Percentiles rank a stretch among this genome's conserved stretches.
These are phyloP conservation scores for Octodon degus DNA, from an alignment of 2,113 vertebrate genomes.

Conservation along the genomic window DNA sequence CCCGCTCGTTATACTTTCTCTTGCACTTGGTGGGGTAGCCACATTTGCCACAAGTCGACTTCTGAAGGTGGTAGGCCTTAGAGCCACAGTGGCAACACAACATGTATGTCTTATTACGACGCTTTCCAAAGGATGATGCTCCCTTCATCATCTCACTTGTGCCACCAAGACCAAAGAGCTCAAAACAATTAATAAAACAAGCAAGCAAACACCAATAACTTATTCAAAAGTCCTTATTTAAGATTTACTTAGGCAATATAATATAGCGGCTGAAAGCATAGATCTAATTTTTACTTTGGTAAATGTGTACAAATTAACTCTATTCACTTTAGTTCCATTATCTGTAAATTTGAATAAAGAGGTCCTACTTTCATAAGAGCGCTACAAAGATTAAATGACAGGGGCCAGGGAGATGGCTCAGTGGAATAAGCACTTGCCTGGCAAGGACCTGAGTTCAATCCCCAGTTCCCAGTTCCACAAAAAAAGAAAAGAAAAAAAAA, in stretches of 20 bases:
- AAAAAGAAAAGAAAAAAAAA: background rate
- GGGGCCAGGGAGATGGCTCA: no score
- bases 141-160: no score
- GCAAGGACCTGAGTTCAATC: no score
- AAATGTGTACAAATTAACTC: conserved; percentile 42
- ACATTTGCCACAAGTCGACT: no score
- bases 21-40: no score
- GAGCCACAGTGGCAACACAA: no score
- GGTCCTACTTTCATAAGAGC: conserved; percentile 20
- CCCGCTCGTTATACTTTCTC: no score
- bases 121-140: no score
- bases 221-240: background rate
- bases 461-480: no score
- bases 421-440: no score
- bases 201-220: conserved; percentile 45
- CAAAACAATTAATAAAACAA: conserved; percentile 57
- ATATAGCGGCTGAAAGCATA: background rate
- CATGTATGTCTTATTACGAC: no score
- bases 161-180: background rate
- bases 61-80: no score
- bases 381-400: conserved; percentile 39
- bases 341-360: background rate
- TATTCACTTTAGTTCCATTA: conserved; percentile 52
- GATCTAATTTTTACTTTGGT: conserved; percentile 36
- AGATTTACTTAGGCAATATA: background rate